Percentiles rank a stretch among this genome's conserved stretches.
These are phyloP conservation scores for Caracal caracal DNA, from an alignment of 2,113 vertebrate genomes.

Conservation along the genomic window DNA sequence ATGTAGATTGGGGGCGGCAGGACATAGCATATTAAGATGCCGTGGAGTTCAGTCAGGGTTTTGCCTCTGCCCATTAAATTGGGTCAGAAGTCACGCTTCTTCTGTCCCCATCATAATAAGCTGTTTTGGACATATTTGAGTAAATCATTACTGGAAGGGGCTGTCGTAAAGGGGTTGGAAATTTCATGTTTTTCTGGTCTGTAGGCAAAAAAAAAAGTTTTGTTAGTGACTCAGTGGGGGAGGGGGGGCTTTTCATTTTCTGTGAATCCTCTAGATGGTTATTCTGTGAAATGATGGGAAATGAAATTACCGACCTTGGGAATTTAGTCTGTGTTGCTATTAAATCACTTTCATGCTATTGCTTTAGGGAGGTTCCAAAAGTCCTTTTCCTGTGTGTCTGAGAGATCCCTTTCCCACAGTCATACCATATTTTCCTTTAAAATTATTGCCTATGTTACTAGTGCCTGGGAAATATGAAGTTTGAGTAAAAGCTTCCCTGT, in stretches of 20 bases:
- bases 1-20: background rate
- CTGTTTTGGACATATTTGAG: background rate
- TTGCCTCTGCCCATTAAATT: background rate
- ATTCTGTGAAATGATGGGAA: background rate
- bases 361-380: background rate
- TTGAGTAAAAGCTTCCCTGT: background rate
- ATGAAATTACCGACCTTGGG: slow-evolving; percentile 19
- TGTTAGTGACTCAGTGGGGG: background rate
- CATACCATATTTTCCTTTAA: background rate
- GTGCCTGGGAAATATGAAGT: background rate
- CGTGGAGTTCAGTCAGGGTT: no score
- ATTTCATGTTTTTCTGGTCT: background rate
- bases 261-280: background rate
- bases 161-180: background rate
- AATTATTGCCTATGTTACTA: background rate
- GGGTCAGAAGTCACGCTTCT: background rate
- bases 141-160: background rate
- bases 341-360: background rate
- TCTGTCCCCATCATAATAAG: no score
- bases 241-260: background rate
- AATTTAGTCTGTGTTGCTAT: background rate
- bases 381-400: background rate
- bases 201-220: background rate
- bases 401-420: background rate
- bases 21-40: no score